A percentile compares a stretch with the other conserved stretches of the same genome.
Evolutionary conservation across 2,797 vertebrate species (phyloP).

Genomic region (Tokudaia muenninki): DNA sequence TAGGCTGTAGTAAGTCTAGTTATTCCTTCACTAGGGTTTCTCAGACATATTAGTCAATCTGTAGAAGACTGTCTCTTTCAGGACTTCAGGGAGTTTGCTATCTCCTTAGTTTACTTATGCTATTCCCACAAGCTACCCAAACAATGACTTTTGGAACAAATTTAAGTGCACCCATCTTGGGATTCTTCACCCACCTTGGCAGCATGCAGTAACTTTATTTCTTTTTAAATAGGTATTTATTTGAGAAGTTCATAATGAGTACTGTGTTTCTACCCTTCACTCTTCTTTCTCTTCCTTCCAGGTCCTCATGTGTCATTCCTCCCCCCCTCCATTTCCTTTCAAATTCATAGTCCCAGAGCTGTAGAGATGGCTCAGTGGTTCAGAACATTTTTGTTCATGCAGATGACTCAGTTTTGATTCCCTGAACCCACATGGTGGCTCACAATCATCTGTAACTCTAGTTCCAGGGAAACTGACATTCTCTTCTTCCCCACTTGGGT

Average conservation of each 20-base stretch:
- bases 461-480: background rate
- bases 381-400: background rate
- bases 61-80: background rate
- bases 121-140: background rate
- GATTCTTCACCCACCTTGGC: background rate
- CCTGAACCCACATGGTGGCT: background rate
- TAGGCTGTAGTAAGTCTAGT: background rate
- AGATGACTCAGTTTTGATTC: background rate
- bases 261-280: background rate
- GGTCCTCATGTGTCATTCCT: background rate
- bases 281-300: background rate
- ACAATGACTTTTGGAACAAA: background rate
- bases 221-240: background rate
- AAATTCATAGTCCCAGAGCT: background rate
- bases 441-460: background rate
- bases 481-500: background rate
- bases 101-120: background rate
- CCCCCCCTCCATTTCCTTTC: too few relatives aligned
- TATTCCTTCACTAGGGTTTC: background rate
- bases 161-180: background rate
- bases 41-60: background rate
- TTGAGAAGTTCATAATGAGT: background rate
- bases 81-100: background rate
- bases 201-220: background rate
- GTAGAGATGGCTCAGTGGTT: background rate